Base-by-base conservation (phyloP, 2,797 vertebrate species). In the Perodicticus potto region DNA sequence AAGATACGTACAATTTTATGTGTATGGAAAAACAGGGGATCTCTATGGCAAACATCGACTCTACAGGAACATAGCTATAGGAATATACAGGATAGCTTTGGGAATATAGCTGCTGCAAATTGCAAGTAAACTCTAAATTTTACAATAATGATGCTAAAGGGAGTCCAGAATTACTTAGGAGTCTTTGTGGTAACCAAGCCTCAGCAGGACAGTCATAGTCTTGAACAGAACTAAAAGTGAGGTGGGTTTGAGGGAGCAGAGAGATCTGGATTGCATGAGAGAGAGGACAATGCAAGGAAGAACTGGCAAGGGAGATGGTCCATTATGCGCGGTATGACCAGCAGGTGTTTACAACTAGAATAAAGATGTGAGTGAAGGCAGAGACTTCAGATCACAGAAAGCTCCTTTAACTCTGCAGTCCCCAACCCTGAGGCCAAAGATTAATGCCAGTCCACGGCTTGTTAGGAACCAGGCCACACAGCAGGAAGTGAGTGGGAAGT, bases 1-100 rank as follows among this genome's bases (percentile, higher is more conserved):
- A 94, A 95, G 19, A 55, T 40, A 85, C 8, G 5, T 81, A 93
- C 29, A 37, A 86, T 95, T 94, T 93, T 45, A 94, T 81, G 34
- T 10, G 0, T 91, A 34, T 27, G 55, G 77, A 86, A 87, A 89
- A 91, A 37, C 14, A 55, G 49, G 94, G 19, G 14, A 37, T 40
- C 34, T 6, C 29, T 70, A 19, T 80, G 80, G 2, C 49, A 89
- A 65, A 93, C 9, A 73, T 16, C 73, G 72, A 86, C 59, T 72
- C 27, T 14, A 55, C 17, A 49, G 49, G 49, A 49, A 49, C 3
- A 13, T 49, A 49, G 49, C 49, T 49, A 49, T 49, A 49, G 49
- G 49, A 49, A 49, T 49, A 49, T 49, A 49, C 12, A 16, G 49
- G 3, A 49, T 49, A 49, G 49, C 13, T 49, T 49, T 0, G 0